These are phyloP conservation scores for Anguilla megastoma DNA, from an alignment of 2,797 vertebrate genomes.

Conservation along the genomic window DNA sequence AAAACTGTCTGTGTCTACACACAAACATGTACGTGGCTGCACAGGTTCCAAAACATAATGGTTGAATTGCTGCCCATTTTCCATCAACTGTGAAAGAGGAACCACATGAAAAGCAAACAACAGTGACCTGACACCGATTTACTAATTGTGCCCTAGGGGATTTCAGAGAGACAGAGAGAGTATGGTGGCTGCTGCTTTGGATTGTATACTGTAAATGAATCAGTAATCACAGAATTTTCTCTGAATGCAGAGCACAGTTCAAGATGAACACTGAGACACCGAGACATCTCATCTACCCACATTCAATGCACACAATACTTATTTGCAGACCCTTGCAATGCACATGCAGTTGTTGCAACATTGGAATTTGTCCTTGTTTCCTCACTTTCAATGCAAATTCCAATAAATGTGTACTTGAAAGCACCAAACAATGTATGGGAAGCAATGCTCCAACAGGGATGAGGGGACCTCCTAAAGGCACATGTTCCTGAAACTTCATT, in stretches of 20 bases:
- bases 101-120: conserved; percentile 47
- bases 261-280: neutral
- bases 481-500: neutral
- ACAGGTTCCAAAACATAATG: neutral
- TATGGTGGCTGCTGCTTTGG: neutral
- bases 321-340: neutral
- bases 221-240: neutral
- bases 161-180: neutral
- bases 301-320: neutral
- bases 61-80: neutral
- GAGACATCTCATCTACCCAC: neutral
- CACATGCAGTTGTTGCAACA: neutral
- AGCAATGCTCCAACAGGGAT: neutral
- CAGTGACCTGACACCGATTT: conserved; percentile 55
- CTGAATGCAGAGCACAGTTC: neutral
- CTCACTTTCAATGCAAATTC: neutral
- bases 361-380: neutral
- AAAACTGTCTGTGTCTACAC: neutral
- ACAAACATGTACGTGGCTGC: neutral
- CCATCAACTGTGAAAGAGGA: conserved; percentile 34
- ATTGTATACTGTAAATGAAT: neutral
- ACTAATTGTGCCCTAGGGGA: conserved; percentile 39
- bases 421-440: neutral
- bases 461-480: neutral
- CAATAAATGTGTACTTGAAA: neutral